Conservation (phyloP, 2,113 vertebrate genomes). For the Scomber japonicus region DNA sequence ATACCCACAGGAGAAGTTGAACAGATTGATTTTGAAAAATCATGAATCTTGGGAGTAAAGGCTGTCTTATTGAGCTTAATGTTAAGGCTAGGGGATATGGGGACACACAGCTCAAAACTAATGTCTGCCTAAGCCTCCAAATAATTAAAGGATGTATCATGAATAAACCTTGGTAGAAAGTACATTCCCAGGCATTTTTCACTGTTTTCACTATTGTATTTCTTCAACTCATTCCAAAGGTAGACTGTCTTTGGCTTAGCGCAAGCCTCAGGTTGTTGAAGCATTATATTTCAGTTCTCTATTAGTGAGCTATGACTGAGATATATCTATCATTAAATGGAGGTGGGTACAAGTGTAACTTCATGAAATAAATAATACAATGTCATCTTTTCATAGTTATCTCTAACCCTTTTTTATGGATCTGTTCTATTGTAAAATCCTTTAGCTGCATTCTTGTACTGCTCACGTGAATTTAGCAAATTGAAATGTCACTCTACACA, state of each 20-base stretch:
- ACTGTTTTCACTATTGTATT: background rate
- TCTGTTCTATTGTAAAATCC: conserved; percentile 33
- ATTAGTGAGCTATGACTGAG: conserved; percentile 32
- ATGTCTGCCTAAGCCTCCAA: conserved; percentile 28
- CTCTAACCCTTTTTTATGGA: conserved; percentile 38
- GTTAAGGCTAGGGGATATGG: conserved; percentile 31
- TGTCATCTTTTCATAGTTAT: conserved; percentile 33
- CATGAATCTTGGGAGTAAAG: conserved; percentile 47
- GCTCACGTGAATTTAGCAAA: conserved; percentile 47
- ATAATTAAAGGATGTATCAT: conserved; percentile 38
- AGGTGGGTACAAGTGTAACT: conserved; percentile 18
- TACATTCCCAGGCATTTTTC: background rate
- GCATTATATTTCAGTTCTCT: conserved; percentile 15
- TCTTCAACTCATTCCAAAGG: conserved; percentile 9
- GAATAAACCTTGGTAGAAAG: conserved; percentile 19
- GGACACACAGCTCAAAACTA: conserved; percentile 29
- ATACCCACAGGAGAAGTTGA: conserved; percentile 24
- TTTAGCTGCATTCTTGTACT: conserved; percentile 22
- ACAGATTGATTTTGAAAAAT: conserved; percentile 64
- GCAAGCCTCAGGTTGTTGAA: background rate
- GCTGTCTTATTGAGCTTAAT: conserved; percentile 43
- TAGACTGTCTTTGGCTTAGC: conserved; percentile 35
- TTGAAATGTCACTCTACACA: conserved; percentile 52
- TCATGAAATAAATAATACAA: conserved; percentile 49
- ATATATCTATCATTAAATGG: conserved; percentile 20